These are phyloP conservation scores for Austrofundulus limnaeus DNA, from an alignment of 2,113 vertebrate genomes.

Conservation along the genomic window DNA sequence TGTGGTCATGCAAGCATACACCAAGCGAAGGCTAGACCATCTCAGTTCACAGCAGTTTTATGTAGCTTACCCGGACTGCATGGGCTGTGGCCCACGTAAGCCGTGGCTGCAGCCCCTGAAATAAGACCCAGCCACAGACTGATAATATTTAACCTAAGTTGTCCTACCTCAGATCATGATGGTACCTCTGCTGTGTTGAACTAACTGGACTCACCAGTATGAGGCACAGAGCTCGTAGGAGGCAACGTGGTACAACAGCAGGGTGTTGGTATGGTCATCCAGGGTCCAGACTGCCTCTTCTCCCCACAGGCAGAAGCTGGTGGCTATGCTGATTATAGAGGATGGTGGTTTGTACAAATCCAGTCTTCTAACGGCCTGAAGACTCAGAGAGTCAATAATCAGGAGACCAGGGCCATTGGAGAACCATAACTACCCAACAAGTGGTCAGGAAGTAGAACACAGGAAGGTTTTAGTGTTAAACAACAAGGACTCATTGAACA, in stretches of 20 bases:
- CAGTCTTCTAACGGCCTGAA: constrained; percentile 84
- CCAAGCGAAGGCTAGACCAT: too few species aligned
- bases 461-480: too few species aligned
- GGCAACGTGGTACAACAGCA: constrained; percentile 87
- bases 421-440: constrained; percentile 85
- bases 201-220: constrained; percentile 76
- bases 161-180: too few species aligned
- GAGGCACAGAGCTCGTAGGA: constrained; percentile 87
- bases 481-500: too few species aligned
- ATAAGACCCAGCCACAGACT: too few species aligned
- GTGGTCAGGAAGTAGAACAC: background rate
- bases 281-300: constrained; percentile 93
- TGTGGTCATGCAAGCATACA: too few species aligned
- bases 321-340: constrained; percentile 76
- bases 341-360: constrained; percentile 86
- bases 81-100: too few species aligned
- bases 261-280: constrained; percentile 83
- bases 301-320: constrained; percentile 80
- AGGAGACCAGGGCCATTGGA: constrained; percentile 92
- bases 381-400: constrained; percentile 79
- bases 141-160: too few species aligned
- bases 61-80: too few species aligned
- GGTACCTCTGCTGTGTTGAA: too few species aligned
- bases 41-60: too few species aligned
- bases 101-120: too few species aligned